These are phyloP conservation scores for Drosophila pachea DNA, from an alignment of 1,140 invertebrate species.

Conservation along the genomic window DNA sequence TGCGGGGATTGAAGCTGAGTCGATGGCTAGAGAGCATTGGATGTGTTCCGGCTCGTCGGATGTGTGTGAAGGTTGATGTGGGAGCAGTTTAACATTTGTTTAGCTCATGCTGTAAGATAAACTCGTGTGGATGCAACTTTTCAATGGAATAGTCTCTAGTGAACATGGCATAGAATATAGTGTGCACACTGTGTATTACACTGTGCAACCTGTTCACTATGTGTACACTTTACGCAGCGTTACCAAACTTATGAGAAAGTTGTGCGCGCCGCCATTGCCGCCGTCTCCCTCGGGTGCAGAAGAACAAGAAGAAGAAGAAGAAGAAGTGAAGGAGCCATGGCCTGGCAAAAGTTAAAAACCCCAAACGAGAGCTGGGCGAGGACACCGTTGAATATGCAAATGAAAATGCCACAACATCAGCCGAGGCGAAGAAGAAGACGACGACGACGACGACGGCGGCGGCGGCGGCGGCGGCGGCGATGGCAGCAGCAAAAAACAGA, in stretches of 20 bases:
- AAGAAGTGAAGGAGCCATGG: slow-evolving; percentile 42
- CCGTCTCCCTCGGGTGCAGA: slow-evolving; percentile 6
- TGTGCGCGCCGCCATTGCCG: slow-evolving; percentile 7
- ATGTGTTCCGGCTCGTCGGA: too few relatives aligned
- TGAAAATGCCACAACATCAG: slow-evolving; percentile 61
- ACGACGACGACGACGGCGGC: slow-evolving; percentile 54
- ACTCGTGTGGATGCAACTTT: slow-evolving; percentile 3
- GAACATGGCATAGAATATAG: slow-evolving; percentile 15
- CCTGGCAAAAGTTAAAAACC: slow-evolving; percentile 55
- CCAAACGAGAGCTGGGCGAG: slow-evolving; percentile 50
- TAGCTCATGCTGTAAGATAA: not conserved
- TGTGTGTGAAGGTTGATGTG: too few relatives aligned
- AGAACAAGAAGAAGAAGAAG: slow-evolving; percentile 22
- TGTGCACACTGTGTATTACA: slow-evolving; percentile 11
- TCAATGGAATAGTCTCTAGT: slow-evolving; percentile 4
- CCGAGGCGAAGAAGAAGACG: slow-evolving; percentile 23
- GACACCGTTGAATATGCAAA: slow-evolving; percentile 69
- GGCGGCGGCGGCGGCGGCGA: too few relatives aligned
- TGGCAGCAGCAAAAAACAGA: slow-evolving; percentile 20
- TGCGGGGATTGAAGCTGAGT: too few relatives aligned
- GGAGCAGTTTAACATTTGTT: not conserved
- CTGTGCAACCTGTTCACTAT: slow-evolving; percentile 22
- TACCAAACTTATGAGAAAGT: slow-evolving; percentile 26
- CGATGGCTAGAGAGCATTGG: too few relatives aligned
- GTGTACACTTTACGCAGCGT: slow-evolving; percentile 33